Percentiles rank a stretch among this genome's conserved stretches.
These are phyloP conservation scores for Diceros bicornis DNA, from an alignment of 2,797 vertebrate genomes.

Conservation along the genomic window DNA sequence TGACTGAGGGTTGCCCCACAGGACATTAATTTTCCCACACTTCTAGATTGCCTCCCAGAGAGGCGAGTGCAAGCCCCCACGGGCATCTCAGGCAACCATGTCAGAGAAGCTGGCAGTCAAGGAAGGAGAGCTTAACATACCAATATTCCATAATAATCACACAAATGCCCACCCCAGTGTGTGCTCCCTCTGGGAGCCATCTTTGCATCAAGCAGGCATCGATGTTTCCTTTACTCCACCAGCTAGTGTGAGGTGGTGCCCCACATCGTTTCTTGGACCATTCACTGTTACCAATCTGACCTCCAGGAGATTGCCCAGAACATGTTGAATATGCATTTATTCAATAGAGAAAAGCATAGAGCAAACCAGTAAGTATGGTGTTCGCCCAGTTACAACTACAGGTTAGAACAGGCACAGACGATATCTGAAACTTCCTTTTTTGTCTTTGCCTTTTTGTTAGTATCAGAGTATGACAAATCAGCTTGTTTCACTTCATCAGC, in stretches of 20 bases:
- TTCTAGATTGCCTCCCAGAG: not conserved
- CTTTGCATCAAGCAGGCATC: not conserved
- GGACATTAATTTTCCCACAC: not conserved
- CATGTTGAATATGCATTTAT: not conserved
- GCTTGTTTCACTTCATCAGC: slow-evolving; percentile 3
- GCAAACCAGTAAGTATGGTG: not conserved
- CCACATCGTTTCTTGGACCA: not conserved
- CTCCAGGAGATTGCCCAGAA: not conserved
- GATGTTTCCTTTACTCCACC: not conserved
- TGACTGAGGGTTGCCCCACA: not conserved
- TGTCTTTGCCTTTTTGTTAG: not conserved
- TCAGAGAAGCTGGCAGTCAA: not conserved
- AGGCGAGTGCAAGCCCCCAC: not conserved
- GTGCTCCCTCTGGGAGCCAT: not conserved
- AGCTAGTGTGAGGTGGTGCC: not conserved
- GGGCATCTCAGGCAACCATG: not conserved
- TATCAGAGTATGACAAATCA: not conserved
- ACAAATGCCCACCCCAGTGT: not conserved
- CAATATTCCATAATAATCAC: not conserved
- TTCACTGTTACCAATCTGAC: not conserved
- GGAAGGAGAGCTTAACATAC: not conserved
- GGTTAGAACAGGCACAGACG: not conserved
- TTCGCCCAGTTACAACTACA: not conserved
- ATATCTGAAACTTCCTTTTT: not conserved
- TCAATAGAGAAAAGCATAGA: not conserved